Conservation (phyloP, 2,888 invertebrate genomes). For the Mimas tiliae region DNA sequence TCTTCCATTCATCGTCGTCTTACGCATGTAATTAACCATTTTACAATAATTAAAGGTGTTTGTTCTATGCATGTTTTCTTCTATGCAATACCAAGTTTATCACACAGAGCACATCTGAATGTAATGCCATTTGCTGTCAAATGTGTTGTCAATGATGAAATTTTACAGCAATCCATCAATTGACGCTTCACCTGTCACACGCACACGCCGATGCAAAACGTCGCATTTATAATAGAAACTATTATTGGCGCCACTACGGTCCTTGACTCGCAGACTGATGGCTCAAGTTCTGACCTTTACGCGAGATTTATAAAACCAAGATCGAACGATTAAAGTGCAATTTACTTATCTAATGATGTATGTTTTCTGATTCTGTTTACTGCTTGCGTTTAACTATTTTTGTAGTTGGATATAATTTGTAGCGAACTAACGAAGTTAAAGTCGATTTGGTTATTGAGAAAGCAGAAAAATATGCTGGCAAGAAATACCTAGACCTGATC, state of each 20-base stretch:
- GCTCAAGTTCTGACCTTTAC: constrained; percentile 15
- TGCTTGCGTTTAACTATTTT: background rate
- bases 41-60: too few relatives aligned
- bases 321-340: constrained; percentile 14
- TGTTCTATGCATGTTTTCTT: too few relatives aligned
- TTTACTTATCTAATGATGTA: constrained; percentile 9
- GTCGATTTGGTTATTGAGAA: too few relatives aligned
- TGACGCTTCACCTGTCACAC: constrained; percentile 7
- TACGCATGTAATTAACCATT: too few relatives aligned
- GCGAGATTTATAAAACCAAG: background rate
- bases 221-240: constrained; percentile 9
- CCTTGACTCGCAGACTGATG: constrained; percentile 21
- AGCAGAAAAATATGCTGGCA: too few relatives aligned
- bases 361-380: background rate
- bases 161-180: constrained; percentile 4
- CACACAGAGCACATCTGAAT: too few relatives aligned
- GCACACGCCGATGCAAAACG: background rate
- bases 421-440: background rate
- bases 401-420: background rate
- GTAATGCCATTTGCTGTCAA: background rate
- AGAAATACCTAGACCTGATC: too few relatives aligned
- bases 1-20: too few relatives aligned
- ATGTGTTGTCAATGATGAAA: background rate
- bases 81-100: too few relatives aligned
- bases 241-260: constrained; percentile 14